Evolutionary conservation across 1,140 invertebrate species (phyloP).

Genomic region (Bombus confusus): DNA sequence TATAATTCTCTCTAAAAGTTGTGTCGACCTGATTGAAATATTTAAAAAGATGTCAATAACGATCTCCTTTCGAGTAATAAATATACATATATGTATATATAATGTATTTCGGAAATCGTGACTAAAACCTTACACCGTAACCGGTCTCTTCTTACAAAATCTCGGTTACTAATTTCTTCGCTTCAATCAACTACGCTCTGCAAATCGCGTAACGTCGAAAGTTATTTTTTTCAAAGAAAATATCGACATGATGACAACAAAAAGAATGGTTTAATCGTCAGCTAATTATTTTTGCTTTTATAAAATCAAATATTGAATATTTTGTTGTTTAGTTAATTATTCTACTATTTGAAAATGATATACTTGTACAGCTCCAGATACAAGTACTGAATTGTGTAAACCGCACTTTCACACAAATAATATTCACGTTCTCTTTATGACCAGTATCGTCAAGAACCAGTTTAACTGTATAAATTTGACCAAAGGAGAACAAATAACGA

Average conservation of each 20-base stretch:
- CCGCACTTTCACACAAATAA: slow-evolving; percentile 15
- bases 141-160: slow-evolving; percentile 61
- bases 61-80: not conserved
- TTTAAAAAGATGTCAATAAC: not conserved
- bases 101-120: slow-evolving; percentile 9
- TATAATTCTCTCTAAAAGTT: not conserved
- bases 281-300: no score
- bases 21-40: not conserved
- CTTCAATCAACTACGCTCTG: not conserved
- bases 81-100: not conserved
- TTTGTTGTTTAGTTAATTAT: not conserved
- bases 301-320: not conserved
- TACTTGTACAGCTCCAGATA: no score
- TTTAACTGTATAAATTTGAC: not conserved
- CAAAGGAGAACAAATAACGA: not conserved
- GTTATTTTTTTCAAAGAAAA: not conserved
- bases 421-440: slow-evolving; percentile 72
- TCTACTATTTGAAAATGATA: not conserved
- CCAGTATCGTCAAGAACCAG: slow-evolving; percentile 68
- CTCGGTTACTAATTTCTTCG: slow-evolving; percentile 34
- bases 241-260: not conserved
- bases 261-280: not conserved
- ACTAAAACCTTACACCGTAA: slow-evolving; percentile 20
- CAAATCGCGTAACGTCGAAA: slow-evolving; percentile 9
- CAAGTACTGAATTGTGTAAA: no score